Conservation (phyloP, 2,797 vertebrate species). For the Poeciliopsis infans region DNA sequence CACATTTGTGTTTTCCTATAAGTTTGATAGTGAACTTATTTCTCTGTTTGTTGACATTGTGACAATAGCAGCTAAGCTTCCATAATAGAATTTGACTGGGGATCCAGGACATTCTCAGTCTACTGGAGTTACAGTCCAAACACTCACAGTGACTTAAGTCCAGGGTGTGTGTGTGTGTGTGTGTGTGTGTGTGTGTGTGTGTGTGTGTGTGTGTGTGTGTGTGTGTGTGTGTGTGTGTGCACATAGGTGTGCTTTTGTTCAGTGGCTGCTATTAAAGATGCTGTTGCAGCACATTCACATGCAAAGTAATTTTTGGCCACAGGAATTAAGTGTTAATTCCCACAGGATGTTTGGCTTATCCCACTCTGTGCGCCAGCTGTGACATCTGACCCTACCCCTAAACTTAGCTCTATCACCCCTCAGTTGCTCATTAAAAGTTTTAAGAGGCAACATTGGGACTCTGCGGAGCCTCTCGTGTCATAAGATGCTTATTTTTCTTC, state of each 20-base stretch:
- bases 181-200: no score
- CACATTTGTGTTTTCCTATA: not conserved
- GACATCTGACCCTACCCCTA: constrained; percentile 61
- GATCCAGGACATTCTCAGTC: not conserved
- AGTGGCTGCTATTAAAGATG: constrained; percentile 1
- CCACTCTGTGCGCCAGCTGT: constrained; percentile 28
- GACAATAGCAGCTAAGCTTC: constrained; percentile 9
- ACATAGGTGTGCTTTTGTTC: not conserved
- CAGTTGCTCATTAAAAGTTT: constrained; percentile 38
- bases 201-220: no score
- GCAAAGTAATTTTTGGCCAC: constrained; percentile 29
- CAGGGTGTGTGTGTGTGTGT: no score
- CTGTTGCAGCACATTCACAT: constrained; percentile 58
- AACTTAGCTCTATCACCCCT: constrained; percentile 63
- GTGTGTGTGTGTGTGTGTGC: not conserved
- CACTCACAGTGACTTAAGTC: no score
- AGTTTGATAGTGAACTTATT: not conserved
- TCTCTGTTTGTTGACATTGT: not conserved
- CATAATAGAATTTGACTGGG: constrained; percentile 34
- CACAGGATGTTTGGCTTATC: constrained; percentile 51
- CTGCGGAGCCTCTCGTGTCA: constrained; percentile 17
- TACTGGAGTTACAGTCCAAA: no score
- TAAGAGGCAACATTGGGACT: constrained; percentile 27
- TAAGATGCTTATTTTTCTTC: not conserved
- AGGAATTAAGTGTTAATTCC: constrained; percentile 63